Base-by-base conservation (phyloP, 2,797 vertebrate species). In the Dryobates pubescens region DNA sequence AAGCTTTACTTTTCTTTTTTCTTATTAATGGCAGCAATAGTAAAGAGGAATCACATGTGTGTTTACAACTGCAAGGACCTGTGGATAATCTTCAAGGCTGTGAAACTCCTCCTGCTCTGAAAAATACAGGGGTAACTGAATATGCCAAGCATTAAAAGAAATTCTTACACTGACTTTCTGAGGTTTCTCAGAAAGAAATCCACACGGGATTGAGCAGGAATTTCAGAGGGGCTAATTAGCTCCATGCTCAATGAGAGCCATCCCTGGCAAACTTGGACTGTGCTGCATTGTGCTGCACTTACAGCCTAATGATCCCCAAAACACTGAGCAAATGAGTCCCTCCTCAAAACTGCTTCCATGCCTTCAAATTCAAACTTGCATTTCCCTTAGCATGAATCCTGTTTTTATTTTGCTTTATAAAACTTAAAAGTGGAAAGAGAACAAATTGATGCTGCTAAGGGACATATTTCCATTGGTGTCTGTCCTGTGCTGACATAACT, bases 201-300 rank as follows among this genome's bases (percentile, higher is more conserved):
- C 77, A 58, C 2, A 3, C 53, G 71, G 68, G 18, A 71, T 22
- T 0, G 2, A 47, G 56, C 9, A 78, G 26, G 54, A 88, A 76
- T 94, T 94, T 89, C 92, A 89, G 53, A 92, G 82, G 79, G 79
- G 64, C 58, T 93, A 83, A 94, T 94, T 94, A 95, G 2, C 61
- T 79, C 5, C 59, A 7, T 3, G 3, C 6, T 78, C 24, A 51
- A 2, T 11, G 8, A 81, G 61, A 72, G 70, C 8, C 47, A 56
- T 32, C 30, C 1, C 27, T 45, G 53, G 61, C 53, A 89, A 57
- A 53, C 18, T 51, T 29, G 65, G 58, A 16, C 6, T 76, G 49
- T 67, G 32, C 45, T 47, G 76, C 43, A 47, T 32, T 71, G 29
- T 14, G 5, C 54, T 30, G 45, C 2, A 1, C 14, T 87, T 43